These are phyloP conservation scores for Penaeus japonicus DNA, from an alignment of 1,140 invertebrate species.

Conservation along the genomic window DNA sequence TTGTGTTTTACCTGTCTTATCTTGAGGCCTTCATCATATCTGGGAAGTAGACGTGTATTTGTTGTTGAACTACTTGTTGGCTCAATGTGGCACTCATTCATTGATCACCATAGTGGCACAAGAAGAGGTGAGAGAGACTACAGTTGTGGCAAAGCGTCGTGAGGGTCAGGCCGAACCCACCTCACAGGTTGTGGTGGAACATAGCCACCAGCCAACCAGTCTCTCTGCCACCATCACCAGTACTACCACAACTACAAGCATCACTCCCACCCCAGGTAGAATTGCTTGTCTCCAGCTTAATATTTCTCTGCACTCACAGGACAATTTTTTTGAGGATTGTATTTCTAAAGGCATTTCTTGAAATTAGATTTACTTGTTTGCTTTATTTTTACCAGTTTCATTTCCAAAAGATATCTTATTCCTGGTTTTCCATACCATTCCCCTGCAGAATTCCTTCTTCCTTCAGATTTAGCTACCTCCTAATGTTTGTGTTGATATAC, in stretches of 20 bases:
- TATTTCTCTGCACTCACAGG: neutral
- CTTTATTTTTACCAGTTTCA: no score
- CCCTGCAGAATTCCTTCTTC: neutral
- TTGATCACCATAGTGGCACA: slow-evolving; percentile 25
- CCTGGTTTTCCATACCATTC: neutral
- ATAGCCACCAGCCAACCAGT: slow-evolving; percentile 6
- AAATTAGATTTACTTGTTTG: no score
- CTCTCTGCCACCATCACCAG: slow-evolving; percentile 28
- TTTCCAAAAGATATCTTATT: neutral
- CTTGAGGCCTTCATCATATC: no score
- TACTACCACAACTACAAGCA: slow-evolving; percentile 31
- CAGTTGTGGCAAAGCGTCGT: slow-evolving; percentile 35
- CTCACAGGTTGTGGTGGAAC: slow-evolving; percentile 50
- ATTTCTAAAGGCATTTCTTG: neutral
- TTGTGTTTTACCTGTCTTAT: neutral
- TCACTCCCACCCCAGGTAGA: slow-evolving; percentile 45
- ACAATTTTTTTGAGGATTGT: slow-evolving; percentile 17
- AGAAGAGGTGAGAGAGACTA: slow-evolving; percentile 41
- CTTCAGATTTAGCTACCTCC: no score
- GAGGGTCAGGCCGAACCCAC: slow-evolving; percentile 37
- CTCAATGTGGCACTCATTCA: slow-evolving; percentile 31
- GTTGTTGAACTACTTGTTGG: neutral
- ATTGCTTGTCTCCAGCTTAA: slow-evolving; percentile 11
- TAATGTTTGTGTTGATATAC: no score
- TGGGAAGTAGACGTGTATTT: no score